Base-by-base conservation (phyloP, 2,113 vertebrate genomes). In the Falco punctatus region DNA sequence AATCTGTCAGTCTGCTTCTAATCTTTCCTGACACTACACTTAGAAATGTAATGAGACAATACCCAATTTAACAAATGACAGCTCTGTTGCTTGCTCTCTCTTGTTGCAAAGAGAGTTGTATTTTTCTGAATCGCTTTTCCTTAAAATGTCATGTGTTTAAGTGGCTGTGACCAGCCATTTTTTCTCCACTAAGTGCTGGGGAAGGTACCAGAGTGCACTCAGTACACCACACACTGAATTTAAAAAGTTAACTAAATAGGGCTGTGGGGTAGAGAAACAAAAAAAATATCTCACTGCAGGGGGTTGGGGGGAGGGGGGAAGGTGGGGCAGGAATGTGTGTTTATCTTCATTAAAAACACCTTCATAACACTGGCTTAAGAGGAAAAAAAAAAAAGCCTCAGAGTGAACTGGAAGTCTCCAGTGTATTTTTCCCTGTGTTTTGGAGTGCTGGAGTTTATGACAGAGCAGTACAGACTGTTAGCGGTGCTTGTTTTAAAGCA, bases 41-140 rank as follows among this genome's bases (percentile, higher is more conserved):
- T 81, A 83, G 85, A 80, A 94, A 92, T 90, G 65, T 95, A 94
- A 92, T 92, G 54, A 96, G 67, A 92, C 86, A 96, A 81, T 78
- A 92, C 67, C 64, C 57, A 92, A 55, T 90, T 96, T 89, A 94
- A 91, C 65, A 93, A 95, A 88, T 69, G 55, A 90, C 61, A 81
- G 54, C 69, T 92, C 81, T 92, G 81, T 48, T 86, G 49, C 72
- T 85, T 87, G 33, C 35, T 71, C 30, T 88, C 44, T 71, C 33
- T 69, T 71, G 17, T 70, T 72, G 40, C 49, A 89, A 49, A 86
- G 57, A 96, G 27, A 75, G 27, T 57, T 81, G 61, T 55, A 61
- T 75, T 90, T 90, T 83, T 78, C 61, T 54, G 46, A 88, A 79
- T 78, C 32, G 49, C 54, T 96, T 93, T 64, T 79, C 32, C 64